Evolutionary conservation across 2,888 invertebrate species (phyloP).

Genomic region (Oscheius onirici): DNA sequence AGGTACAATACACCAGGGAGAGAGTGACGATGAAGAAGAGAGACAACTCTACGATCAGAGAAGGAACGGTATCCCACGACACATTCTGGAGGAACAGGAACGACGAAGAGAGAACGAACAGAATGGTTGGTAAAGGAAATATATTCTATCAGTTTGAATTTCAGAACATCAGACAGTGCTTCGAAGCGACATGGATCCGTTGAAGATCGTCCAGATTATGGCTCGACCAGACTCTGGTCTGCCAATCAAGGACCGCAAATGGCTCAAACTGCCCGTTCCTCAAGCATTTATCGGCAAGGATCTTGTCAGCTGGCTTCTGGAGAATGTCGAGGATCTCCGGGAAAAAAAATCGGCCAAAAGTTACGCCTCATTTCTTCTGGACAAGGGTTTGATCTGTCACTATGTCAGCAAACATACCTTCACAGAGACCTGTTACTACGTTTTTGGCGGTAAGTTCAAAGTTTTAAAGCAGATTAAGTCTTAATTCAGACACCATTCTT

Average conservation of each 20-base stretch:
- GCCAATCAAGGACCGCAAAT: slow-evolving; percentile 95
- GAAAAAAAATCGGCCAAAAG: slow-evolving; percentile 54
- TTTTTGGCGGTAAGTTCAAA: slow-evolving; percentile 46
- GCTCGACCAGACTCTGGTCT: slow-evolving; percentile 93
- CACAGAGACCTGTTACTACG: slow-evolving; percentile 69
- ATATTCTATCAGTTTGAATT: neutral
- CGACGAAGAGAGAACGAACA: slow-evolving; percentile 47
- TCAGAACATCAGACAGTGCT: slow-evolving; percentile 35
- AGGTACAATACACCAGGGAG: slow-evolving; percentile 46
- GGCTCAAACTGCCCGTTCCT: slow-evolving; percentile 98
- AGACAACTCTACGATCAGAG: slow-evolving; percentile 53
- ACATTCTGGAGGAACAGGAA: slow-evolving; percentile 43
- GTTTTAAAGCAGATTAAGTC: neutral
- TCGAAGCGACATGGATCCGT: slow-evolving; percentile 44
- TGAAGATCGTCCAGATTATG: slow-evolving; percentile 86
- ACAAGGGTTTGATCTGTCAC: slow-evolving; percentile 62
- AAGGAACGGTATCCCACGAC: slow-evolving; percentile 50
- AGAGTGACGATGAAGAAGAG: slow-evolving; percentile 54
- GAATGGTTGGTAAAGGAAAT: slow-evolving; percentile 37
- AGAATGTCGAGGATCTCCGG: slow-evolving; percentile 61
- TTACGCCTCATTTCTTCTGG: slow-evolving; percentile 60
- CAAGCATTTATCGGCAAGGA: slow-evolving; percentile 90
- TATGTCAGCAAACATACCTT: slow-evolving; percentile 67
- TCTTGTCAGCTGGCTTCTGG: slow-evolving; percentile 65
- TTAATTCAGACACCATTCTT: slow-evolving; percentile 37